Conservation (phyloP, 2,797 vertebrate genomes). For the Hemitrygon akajei region DNA sequence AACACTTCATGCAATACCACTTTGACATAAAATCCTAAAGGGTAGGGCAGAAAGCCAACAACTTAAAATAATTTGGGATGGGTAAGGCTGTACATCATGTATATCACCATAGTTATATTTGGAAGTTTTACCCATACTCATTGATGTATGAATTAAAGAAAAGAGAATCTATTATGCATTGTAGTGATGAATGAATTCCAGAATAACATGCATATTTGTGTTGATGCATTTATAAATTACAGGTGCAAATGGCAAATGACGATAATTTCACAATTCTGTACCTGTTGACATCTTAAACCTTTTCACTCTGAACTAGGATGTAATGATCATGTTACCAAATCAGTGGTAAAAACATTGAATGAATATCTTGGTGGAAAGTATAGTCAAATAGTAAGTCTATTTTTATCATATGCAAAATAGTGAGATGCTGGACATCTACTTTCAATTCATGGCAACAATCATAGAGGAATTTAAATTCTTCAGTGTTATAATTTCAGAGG, state of each 20-base stretch:
- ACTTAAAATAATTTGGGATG: background rate
- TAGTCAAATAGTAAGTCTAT: background rate
- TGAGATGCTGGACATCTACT: background rate
- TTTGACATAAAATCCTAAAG: background rate
- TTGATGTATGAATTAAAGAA: background rate
- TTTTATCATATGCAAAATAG: background rate
- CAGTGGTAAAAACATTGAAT: background rate
- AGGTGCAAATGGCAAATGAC: background rate
- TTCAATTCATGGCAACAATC: background rate
- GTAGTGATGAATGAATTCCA: background rate
- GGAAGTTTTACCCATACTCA: background rate
- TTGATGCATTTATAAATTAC: background rate
- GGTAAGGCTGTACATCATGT: background rate
- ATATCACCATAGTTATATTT: background rate
- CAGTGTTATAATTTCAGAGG: too few relatives aligned
- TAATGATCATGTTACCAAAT: background rate
- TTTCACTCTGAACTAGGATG: background rate
- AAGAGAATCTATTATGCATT: background rate
- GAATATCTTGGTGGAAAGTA: background rate
- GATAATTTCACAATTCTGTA: background rate
- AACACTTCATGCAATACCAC: too few relatives aligned
- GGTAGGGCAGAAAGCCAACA: background rate
- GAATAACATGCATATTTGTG: background rate
- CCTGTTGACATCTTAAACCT: background rate
- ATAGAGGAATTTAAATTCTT: background rate